phyloP scores from a whole-genome alignment of 2,797 vertebrate genomes.

The Sciaenops ocellatus region DNA sequence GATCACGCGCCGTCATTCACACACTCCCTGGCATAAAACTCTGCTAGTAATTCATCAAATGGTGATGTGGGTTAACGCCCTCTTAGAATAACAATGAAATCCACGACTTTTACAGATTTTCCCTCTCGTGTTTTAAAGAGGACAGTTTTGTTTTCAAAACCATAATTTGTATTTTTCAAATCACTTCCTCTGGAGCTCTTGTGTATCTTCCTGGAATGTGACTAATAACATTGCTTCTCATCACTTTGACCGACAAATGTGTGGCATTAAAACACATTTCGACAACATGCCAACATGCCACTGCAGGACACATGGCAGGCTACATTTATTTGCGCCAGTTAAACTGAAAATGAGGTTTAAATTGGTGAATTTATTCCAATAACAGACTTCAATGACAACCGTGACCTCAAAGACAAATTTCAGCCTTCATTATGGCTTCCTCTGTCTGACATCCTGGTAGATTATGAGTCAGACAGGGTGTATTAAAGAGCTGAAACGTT shows the following conservation, averaged over 20 bases:
- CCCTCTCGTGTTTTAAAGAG: slow-evolving; percentile 2
- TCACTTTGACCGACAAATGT: slow-evolving; percentile 5
- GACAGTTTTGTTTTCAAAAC: background rate
- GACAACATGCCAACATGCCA: background rate
- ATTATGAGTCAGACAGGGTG: slow-evolving; percentile 55
- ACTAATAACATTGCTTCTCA: slow-evolving; percentile 16
- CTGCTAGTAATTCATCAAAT: slow-evolving; percentile 42
- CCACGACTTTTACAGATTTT: slow-evolving; percentile 20
- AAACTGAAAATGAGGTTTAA: slow-evolving; percentile 34
- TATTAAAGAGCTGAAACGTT: slow-evolving; percentile 63
- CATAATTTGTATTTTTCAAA: slow-evolving; percentile 31
- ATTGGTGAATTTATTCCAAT: slow-evolving; percentile 16
- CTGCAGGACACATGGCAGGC: background rate
- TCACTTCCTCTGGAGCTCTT: background rate
- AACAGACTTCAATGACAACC: slow-evolving; percentile 29
- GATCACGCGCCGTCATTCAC: slow-evolving; percentile 33
- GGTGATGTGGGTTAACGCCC: slow-evolving; percentile 44
- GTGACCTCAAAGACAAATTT: slow-evolving; percentile 31
- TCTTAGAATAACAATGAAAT: slow-evolving; percentile 49
- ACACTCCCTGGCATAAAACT: slow-evolving; percentile 30
- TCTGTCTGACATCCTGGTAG: slow-evolving; percentile 33
- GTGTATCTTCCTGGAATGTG: background rate
- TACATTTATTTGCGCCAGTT: slow-evolving; percentile 39
- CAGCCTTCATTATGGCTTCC: slow-evolving; percentile 37
- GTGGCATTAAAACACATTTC: background rate